phyloP scores from a whole-genome alignment of 2,888 invertebrate species.

The Congeria kusceri region DNA sequence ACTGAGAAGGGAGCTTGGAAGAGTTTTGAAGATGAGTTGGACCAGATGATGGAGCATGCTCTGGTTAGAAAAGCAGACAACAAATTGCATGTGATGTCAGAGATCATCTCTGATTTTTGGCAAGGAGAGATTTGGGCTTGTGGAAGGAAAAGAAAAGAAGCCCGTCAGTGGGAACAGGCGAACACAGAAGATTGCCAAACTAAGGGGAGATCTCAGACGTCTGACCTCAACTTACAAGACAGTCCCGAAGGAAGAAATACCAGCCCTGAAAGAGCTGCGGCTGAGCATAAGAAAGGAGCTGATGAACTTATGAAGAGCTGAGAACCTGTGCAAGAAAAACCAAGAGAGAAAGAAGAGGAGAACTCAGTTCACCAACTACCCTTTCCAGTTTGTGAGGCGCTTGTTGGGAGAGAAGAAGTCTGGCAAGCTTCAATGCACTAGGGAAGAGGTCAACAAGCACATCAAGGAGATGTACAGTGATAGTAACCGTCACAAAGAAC shows the following conservation, averaged over 20 bases:
- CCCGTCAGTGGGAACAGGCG: slow-evolving; percentile 3
- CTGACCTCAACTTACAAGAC: neutral
- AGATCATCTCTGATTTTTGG: slow-evolving; percentile 25
- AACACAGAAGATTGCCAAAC: slow-evolving; percentile 11
- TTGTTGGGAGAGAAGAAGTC: slow-evolving; percentile 31
- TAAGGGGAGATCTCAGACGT: slow-evolving; percentile 23
- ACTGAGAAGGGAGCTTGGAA: slow-evolving; percentile 9
- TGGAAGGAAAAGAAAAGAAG: neutral
- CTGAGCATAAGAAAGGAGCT: neutral
- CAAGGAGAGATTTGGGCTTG: slow-evolving; percentile 12
- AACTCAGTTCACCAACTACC: slow-evolving; percentile 16
- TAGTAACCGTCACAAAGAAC: neutral
- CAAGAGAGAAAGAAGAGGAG: slow-evolving; percentile 11
- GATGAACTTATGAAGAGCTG: neutral
- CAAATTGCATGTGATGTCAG: slow-evolving; percentile 19
- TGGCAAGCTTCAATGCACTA: slow-evolving; percentile 25
- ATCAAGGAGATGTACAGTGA: neutral
- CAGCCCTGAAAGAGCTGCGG: neutral
- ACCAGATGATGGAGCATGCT: slow-evolving; percentile 22
- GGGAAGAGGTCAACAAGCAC: slow-evolving; percentile 17
- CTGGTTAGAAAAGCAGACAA: slow-evolving; percentile 13
- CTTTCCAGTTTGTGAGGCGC: slow-evolving; percentile 21
- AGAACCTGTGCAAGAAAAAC: slow-evolving; percentile 22
- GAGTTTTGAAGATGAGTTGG: slow-evolving; percentile 18
- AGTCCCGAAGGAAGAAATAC: neutral